phyloP scores from a whole-genome alignment of 2,888 invertebrate genomes.

The Agrotis puta region DNA sequence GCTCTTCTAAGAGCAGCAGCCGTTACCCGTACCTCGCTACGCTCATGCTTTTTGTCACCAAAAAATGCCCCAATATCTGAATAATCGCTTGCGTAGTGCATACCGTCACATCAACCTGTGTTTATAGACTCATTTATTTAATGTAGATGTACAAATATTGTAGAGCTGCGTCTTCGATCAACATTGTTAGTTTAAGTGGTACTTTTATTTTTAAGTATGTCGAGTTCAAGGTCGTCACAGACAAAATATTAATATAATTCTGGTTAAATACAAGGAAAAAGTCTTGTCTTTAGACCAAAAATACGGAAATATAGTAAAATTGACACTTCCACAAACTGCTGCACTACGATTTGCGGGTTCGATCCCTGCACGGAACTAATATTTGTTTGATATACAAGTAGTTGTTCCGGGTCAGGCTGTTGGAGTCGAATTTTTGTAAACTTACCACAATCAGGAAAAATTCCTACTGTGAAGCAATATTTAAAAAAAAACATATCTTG shows the following conservation, averaged over 20 bases:
- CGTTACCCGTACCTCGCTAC: no score
- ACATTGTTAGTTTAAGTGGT: conserved; percentile 50
- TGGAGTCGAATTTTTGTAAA: no score
- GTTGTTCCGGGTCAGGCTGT: no score
- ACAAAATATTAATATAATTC: neutral
- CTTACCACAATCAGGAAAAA: no score
- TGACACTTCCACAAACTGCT: neutral
- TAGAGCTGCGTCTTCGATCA: conserved; percentile 57
- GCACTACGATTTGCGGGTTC: no score
- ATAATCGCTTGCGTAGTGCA: neutral
- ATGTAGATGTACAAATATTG: conserved; percentile 61
- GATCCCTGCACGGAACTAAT: no score
- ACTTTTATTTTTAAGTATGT: conserved; percentile 40
- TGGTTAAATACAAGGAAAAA: neutral
- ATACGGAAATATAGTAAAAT: neutral
- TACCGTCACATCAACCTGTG: conserved; percentile 42
- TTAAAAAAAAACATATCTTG: no score
- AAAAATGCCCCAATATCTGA: neutral
- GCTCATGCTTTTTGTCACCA: neutral
- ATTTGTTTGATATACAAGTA: no score
- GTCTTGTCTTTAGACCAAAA: neutral
- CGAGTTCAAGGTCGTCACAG: neutral
- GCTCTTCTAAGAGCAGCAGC: no score
- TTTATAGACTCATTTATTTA: conserved; percentile 51
- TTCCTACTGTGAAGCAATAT: no score